phyloP scores from a whole-genome alignment of 2,113 vertebrate genomes.

The Abramis brama region DNA sequence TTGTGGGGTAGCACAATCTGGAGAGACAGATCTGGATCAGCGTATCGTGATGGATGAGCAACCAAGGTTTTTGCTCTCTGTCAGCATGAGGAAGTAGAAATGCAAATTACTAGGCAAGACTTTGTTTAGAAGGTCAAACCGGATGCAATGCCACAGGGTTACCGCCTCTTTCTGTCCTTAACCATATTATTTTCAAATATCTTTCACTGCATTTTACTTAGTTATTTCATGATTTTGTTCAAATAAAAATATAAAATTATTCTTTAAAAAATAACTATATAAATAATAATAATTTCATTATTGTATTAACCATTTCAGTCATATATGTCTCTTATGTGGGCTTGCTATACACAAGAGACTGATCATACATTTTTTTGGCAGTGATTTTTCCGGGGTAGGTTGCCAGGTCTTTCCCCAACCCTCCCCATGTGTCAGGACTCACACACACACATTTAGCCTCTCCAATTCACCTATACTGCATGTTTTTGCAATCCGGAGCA shows the following conservation, averaged over 20 bases:
- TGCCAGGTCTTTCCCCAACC: no score
- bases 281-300: no score
- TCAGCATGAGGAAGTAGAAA: not conserved
- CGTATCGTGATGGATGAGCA: not conserved
- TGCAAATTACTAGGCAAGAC: not conserved
- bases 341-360: no score
- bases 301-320: no score
- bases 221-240: not conserved
- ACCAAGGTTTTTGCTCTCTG: not conserved
- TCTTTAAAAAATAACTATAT: not conserved
- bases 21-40: not conserved
- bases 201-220: not conserved
- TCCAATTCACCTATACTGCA: no score
- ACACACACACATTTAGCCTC: no score
- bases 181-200: not conserved
- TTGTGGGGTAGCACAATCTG: not conserved
- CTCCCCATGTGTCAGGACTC: no score
- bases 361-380: no score
- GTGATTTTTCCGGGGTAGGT: no score
- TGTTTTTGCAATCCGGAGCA: no score
- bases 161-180: not conserved
- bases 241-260: no score
- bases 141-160: not conserved
- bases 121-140: not conserved
- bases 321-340: no score